Percentiles rank a stretch among this genome's conserved stretches.
phyloP scores from a whole-genome alignment of 1,140 invertebrate species.

The Drosophila leontia region DNA sequence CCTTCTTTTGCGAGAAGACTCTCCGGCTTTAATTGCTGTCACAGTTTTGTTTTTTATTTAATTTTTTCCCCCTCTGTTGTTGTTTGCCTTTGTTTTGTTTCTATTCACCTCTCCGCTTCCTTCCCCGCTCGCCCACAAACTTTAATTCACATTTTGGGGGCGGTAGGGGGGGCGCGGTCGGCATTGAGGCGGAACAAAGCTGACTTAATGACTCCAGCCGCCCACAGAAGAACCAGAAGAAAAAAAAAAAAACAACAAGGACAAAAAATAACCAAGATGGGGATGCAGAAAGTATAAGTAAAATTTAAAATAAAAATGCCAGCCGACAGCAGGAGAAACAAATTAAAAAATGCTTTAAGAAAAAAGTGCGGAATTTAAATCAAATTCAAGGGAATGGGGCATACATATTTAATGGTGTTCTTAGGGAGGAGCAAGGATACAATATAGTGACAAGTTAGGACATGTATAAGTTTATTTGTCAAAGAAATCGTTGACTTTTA shows the following conservation, averaged over 20 bases:
- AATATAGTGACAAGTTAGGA: background rate
- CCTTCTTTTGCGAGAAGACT: slow-evolving; percentile 3
- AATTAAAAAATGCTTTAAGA: slow-evolving; percentile 71
- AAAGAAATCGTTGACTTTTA: no score
- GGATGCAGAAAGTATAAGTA: slow-evolving; percentile 31
- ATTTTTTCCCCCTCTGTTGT: slow-evolving; percentile 16
- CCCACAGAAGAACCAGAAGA: slow-evolving; percentile 35
- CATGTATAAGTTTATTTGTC: no score
- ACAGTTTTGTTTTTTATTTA: slow-evolving; percentile 40
- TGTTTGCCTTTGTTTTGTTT: slow-evolving; percentile 49
- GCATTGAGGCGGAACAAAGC: slow-evolving; percentile 77
- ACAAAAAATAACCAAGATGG: slow-evolving; percentile 15
- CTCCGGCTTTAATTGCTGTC: slow-evolving; percentile 65
- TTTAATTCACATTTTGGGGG: slow-evolving; percentile 44
- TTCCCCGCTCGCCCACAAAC: slow-evolving; percentile 1
- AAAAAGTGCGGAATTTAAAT: slow-evolving; percentile 59
- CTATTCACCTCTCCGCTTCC: slow-evolving; percentile 5
- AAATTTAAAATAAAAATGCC: slow-evolving; percentile 22
- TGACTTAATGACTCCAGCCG: slow-evolving; percentile 72
- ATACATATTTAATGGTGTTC: slow-evolving; percentile 14
- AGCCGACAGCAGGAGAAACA: slow-evolving; percentile 53
- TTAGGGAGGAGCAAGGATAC: background rate
- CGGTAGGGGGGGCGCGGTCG: slow-evolving; percentile 7
- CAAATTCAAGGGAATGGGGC: slow-evolving; percentile 26
- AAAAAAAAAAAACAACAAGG: slow-evolving; percentile 12